Base-by-base conservation (phyloP, 2,797 vertebrate genomes). In the Sebastolobus altivelis region DNA sequence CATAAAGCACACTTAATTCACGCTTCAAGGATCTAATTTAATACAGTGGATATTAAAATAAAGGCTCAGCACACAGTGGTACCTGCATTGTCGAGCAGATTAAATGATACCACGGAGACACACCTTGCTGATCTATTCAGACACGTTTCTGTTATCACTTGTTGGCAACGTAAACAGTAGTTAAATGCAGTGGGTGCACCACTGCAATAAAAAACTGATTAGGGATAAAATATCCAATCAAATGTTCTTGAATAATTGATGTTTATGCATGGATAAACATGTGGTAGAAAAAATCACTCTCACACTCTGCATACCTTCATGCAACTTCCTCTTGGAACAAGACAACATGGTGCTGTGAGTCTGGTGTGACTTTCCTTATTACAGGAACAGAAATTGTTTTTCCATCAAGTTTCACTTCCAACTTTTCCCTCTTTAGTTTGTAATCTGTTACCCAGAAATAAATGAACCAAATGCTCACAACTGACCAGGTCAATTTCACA, bases 131-230 rank as follows among this genome's bases (percentile, higher is more conserved):
- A 29, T 71, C 75, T 62, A 8, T 9, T 72, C 3, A 40, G 8
- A 10, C 33, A 46, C 35, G 1, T 1, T 4, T 6, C 0, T 13
- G 22, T 52, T 20, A 29, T 43, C 22, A 43, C 6, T 18, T 55
- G 3, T 43, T 77, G 29, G 14, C 2, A 71, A 27, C 66, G 22
- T 68, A 20, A 61, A 52, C 56, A 73, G n/a, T 49, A 72, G 49
- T 80, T 54, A 54, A 52, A 1, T 31, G n/a, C 2, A 1, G 12
- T 22, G 10, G 2, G 9, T 25, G 3, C 3, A 27, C 2, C 20
- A 5, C 2, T 13, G 13, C 62, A 25, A 69, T 56, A 7, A 35
- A 7, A 35, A 16, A 33, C 22, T 55, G 37, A 75, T 43, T 61
- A 83, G 9, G n/a, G 18, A 61, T 38, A 12, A 55, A 25, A 35